These are phyloP conservation scores for Gymnothorax reevesii DNA, from an alignment of 2,797 vertebrate species.

Conservation along the genomic window DNA sequence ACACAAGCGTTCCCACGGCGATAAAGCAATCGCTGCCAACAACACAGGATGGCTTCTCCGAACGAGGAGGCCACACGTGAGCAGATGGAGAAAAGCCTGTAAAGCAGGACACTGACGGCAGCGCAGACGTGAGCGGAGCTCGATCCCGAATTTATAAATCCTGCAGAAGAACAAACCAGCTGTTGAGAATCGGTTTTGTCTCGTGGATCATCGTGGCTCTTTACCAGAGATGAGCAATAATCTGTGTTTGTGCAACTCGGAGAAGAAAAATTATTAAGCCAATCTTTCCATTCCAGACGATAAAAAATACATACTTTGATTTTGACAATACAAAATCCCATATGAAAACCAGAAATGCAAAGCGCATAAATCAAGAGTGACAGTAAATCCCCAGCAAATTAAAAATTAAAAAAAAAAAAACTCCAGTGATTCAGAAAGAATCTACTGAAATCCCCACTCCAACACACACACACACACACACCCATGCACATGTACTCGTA, in stretches of 20 bases:
- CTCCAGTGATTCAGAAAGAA: background rate
- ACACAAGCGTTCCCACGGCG: conserved; percentile 57
- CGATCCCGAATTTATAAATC: background rate
- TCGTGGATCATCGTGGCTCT: background rate
- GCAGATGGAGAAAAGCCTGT: conserved; percentile 29
- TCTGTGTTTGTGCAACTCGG: background rate
- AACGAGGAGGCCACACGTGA: conserved; percentile 58
- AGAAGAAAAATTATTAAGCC: background rate
- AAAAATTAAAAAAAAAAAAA: background rate
- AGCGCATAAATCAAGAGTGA: background rate
- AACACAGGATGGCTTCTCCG: conserved; percentile 43
- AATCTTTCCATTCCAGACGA: background rate
- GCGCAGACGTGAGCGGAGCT: background rate
- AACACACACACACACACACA: background rate
- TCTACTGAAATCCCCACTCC: background rate
- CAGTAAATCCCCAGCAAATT: background rate
- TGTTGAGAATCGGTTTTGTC: background rate
- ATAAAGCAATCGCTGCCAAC: conserved; percentile 61
- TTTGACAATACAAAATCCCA: background rate
- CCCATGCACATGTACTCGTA: too few relatives aligned
- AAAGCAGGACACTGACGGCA: background rate
- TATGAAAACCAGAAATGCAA: background rate
- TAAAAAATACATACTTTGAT: background rate
- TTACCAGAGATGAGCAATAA: background rate
- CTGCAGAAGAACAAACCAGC: background rate